Base-by-base conservation (phyloP, 2,113 vertebrate species). In the Heterotis niloticus region DNA sequence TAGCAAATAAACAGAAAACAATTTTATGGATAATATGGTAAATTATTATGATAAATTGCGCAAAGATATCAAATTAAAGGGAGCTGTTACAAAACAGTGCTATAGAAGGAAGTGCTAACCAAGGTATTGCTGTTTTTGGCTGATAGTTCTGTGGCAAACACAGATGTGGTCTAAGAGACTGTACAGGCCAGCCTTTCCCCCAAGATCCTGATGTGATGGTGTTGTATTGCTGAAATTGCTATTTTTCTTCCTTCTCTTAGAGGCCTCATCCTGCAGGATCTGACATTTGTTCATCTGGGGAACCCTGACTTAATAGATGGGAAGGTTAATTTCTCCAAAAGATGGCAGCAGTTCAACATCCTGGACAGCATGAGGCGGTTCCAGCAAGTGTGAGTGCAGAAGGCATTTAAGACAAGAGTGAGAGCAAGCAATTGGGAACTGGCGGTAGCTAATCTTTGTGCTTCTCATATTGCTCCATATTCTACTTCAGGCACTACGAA, bases 321-420 rank as follows among this genome's bases (percentile, higher is more conserved):
- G 75, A 99, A 99, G 85, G 96, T 99, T 82, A 99, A 99, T 79
- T 99, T 99, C 77, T 99, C 98, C 87, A 99, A 99, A 82, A 95
- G 98, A 60, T 99, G 98, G 98, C 98, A 99, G 86, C 98, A 99
- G 89, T 99, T 99, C 87, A 99, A 99, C 92, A 99, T 99, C 83
- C 90, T 99, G 87, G 98, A 99, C 91, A 97, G 97, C 89, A 99
- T 99, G 98, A 95, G 98, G 71, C 93, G 98, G 86, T 99, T 99
- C 92, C 98, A 99, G 88, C 98, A 99, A 93, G 94, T 93, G 98
- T 99, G 90, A 95, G 97, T 93, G 34, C 57, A 17, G 34, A 1
- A 1, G 28, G 34, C 34, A 2, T 73, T 62, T n/a, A 7, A n/a
- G 14, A 14, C 23, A 17, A 64, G 69, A 29, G 9, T 62, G 0